Evolutionary conservation across 2,888 invertebrate species (phyloP), one percentile per base, ranked within the genome.

Genomic region (Cataglyphis livida): DNA sequence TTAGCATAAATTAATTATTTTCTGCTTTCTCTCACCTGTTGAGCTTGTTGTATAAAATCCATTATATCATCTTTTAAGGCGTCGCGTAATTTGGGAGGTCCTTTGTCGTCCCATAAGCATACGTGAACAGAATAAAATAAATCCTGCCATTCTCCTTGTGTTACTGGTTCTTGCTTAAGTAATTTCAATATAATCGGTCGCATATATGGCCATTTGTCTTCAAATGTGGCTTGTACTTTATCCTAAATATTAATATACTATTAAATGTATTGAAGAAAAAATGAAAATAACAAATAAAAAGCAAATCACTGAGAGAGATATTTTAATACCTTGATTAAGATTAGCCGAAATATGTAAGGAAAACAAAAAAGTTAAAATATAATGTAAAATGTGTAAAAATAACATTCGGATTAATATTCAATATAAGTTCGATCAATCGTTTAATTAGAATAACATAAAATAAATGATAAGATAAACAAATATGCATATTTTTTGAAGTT

Each of bases 191-290:
- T 98, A 91, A 98, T 98, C 15, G 98, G 98, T 89, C 98, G 96
- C 97, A 99, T 99, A 90, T 96, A 96, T 81, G 98, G 98, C 99
- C 99, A 99, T 96, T 99, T 98, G 93, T 98, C 98, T 95, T 99
- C 99, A 95, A 99, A 99, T 91, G 96, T 96, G 90, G 97, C 96
- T 95, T 97, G 97, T 89, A 97, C 97, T 95, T 97, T 97, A 95
- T 97, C 97, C 97, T 90, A 78, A 82, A 48, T 65, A 35, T 54
- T 1, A 65, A 71, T 51, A 65, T 1, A 28, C 1, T 9, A 15
- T 65, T 25, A 9, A 54, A 81, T 54, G 18, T n/a, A 38, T 1
- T 25, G 1, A 74, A 76, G 68, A 32, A 25, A 75, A 48, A 28
- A 64, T 28, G 15, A n/a, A 18, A 15, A 41, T 35, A 51, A 21